A percentile compares a stretch with the other conserved stretches of the same genome.
These are phyloP conservation scores for Marmota monax DNA, from an alignment of 2,113 vertebrate genomes.

Conservation along the genomic window DNA sequence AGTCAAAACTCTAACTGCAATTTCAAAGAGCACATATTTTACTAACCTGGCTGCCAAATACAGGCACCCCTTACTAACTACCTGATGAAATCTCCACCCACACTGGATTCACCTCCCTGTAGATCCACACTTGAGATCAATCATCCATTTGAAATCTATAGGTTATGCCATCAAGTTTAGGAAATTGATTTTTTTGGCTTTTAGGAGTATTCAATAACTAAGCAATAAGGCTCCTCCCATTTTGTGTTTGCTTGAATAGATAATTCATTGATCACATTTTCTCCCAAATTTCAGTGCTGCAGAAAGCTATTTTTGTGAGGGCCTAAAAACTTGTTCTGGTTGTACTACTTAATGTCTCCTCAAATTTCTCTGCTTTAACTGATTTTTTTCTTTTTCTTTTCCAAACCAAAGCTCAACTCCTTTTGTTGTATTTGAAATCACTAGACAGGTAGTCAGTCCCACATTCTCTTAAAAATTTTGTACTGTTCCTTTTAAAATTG, in stretches of 20 bases:
- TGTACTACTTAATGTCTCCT: background rate
- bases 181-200: background rate
- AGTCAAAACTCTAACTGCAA: background rate
- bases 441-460: rapidly evolving
- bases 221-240: background rate
- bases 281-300: background rate
- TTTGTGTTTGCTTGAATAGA: slow-evolving; percentile 30
- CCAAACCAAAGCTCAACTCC: background rate
- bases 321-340: background rate
- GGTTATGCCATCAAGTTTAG: background rate
- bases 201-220: background rate
- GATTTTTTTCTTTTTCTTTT: background rate
- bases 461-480: background rate
- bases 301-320: background rate
- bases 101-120: background rate
- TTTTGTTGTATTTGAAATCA: background rate
- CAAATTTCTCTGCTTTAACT: slow-evolving; percentile 41
- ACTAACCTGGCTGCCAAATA: background rate
- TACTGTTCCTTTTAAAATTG: background rate
- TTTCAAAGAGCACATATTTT: background rate
- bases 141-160: background rate
- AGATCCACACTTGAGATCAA: background rate
- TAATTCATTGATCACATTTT: background rate
- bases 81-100: background rate
- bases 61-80: background rate